Conservation (phyloP, 2,888 invertebrate genomes). For the Perithous albicinctus region DNA sequence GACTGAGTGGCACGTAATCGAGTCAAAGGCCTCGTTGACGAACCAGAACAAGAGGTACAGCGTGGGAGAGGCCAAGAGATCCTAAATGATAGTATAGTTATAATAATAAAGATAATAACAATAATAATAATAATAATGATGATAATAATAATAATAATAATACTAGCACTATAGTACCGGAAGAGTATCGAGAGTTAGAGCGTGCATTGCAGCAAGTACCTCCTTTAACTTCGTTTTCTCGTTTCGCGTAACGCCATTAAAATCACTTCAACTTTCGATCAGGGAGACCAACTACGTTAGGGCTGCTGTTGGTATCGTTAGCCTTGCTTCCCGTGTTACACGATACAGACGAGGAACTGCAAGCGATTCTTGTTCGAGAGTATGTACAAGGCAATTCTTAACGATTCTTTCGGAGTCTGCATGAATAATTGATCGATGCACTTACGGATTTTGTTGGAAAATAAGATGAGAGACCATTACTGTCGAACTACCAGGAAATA, state of each 20-base stretch:
- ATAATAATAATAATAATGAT: slow-evolving; percentile 3
- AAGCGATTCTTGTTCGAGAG: not conserved
- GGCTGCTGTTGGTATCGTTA: slow-evolving; percentile 43
- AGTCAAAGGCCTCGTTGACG: slow-evolving; percentile 54
- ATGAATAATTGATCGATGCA: slow-evolving; percentile 17
- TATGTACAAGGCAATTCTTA: not conserved
- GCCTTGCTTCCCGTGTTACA: slow-evolving; percentile 41
- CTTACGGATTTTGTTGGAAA: slow-evolving; percentile 31
- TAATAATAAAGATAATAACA: slow-evolving; percentile 18
- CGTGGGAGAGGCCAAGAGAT: slow-evolving; percentile 5
- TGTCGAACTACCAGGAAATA: not conserved
- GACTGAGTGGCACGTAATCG: slow-evolving; percentile 60
- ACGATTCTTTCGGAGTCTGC: slow-evolving; percentile 39
- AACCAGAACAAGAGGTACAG: slow-evolving; percentile 21
- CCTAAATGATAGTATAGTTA: slow-evolving; percentile 18
- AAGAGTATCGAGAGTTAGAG: slow-evolving; percentile 4
- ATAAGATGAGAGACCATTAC: slow-evolving; percentile 17
- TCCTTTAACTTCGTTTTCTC: slow-evolving; percentile 65
- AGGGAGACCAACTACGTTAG: slow-evolving; percentile 48
- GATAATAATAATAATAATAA: slow-evolving; percentile 2
- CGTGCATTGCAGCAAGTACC: not conserved
- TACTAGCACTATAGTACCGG: not conserved
- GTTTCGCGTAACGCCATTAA: slow-evolving; percentile 68
- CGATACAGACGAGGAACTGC: not conserved
- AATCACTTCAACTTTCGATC: slow-evolving; percentile 68